Base-by-base conservation (phyloP, 2,888 invertebrate species). In the Notodonta dromedarius region DNA sequence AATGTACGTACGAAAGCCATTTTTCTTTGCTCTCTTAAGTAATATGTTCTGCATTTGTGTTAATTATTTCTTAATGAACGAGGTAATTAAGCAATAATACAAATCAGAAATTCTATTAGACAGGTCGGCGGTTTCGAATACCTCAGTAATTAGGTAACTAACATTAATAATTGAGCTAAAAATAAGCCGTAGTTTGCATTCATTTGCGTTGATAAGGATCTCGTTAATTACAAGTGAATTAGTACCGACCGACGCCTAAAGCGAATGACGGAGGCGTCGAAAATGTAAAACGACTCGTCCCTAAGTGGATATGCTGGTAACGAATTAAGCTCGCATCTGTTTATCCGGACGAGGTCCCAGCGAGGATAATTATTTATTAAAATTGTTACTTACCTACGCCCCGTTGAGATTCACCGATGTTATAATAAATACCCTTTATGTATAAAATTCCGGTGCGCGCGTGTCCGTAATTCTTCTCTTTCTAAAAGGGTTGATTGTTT, bases 341-440 rank as follows among this genome's bases (percentile, higher is more conserved):
- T 88, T 86, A 87, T 84, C 84, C 83, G 73, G 70, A 73, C 57
- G 76, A 69, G 71, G 81, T 74, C 76, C 72, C 75, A 77, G 76
- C 77, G 71, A 77, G 79, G 78, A 83, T 90, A 89, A 90, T 90
- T 90, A 91, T 88, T 90, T 90, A 91, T 90, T 91, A 90, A 91
- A 90, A 88, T 88, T 84, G 85, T 85, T 87, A 72, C 85, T 84
- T 83, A 24, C 24, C 24, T 24, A 24, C 24, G 24, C 24, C 24
- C 24, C 24, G 24, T 24, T 24, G 24, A 24, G 24, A 24, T 24
- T 24, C 24, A 2, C 24, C 2, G 24, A 24, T 24, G 24, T 24
- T 2, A 24, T 24, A 24, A 24, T 24, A 24, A 24, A 24, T 24
- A 24, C 24, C 24, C 24, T 24, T 24, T 24, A 24, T 24, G 24